A percentile compares a stretch with the other conserved stretches of the same genome.
These are phyloP conservation scores for Heterodera schachtii DNA, from an alignment of 1,140 invertebrate species.

Conservation along the genomic window DNA sequence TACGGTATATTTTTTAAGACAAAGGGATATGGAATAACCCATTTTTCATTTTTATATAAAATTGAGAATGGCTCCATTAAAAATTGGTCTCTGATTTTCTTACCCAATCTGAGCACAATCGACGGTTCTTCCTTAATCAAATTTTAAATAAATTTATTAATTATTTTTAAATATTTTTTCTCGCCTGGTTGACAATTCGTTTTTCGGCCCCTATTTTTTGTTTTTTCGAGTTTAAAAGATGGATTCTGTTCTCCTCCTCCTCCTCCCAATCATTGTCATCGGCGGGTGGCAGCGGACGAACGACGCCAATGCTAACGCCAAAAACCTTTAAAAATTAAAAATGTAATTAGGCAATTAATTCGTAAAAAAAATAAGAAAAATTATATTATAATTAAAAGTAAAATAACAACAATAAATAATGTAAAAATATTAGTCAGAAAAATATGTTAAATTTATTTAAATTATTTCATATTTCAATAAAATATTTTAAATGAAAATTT, in stretches of 20 bases:
- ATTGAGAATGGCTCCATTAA: too few relatives aligned
- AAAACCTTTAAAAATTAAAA: constrained; percentile 26
- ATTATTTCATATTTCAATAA: too few relatives aligned
- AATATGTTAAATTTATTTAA: too few relatives aligned
- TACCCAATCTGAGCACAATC: constrained; percentile 37
- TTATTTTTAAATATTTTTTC: too few relatives aligned
- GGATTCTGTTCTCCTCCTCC: neutral
- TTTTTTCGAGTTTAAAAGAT: constrained; percentile 1
- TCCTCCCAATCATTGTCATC: neutral
- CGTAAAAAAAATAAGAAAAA: neutral
- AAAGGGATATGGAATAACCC: neutral
- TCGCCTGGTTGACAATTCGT: constrained; percentile 13
- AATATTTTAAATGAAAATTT: too few relatives aligned
- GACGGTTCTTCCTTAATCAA: constrained; percentile 42
- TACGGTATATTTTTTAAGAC: too few relatives aligned
- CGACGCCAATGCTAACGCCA: constrained; percentile 37
- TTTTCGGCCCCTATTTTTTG: neutral
- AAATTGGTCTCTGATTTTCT: neutral
- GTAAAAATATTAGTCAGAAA: too few relatives aligned
- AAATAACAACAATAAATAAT: too few relatives aligned
- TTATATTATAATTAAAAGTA: too few relatives aligned
- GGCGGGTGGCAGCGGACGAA: constrained; percentile 8
- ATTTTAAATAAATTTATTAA: neutral
- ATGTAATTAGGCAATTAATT: neutral
- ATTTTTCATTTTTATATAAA: neutral